Base-by-base conservation (phyloP, 2,113 vertebrate genomes). In the Megalops atlanticus region DNA sequence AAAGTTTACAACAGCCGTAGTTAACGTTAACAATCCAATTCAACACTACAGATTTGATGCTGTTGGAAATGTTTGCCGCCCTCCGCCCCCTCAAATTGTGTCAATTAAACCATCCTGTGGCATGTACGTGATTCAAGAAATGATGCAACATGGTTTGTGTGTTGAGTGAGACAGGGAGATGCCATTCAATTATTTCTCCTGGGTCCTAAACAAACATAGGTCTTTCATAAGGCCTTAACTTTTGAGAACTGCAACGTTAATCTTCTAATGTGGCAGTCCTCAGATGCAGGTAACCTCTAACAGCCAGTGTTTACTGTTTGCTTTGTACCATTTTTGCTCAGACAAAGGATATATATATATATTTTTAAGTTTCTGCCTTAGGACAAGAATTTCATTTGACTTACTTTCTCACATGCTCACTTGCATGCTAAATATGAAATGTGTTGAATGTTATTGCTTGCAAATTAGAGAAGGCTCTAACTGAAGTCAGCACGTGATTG, bases 171-270 rank as follows among this genome's bases (percentile, higher is more conserved):
- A 77, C 64, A 72, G 18, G 41, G 41, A 69, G 58, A 52, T 36
- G 72, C 15, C 38, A 33, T 45, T 77, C 33, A 81, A 18, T 15
- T 38, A 27, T 77, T 76, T 77, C 80, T 72, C 33, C 80, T 82
- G 80, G 80, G 80, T 82, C 80, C 74, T 81, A 81, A 77, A 76
- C 54, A 76, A 52, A 71, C 68, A 71, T 49, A 31, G 27, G n/a
- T 52, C 12, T 27, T 33, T 36, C 33, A 27, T 14, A 74, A 80
- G 36, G 36, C n/a, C 4, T 27, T 2, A 41, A 21, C 52, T 18
- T 70, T 38, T 31, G 0, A 33, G 49, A 24, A 31, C n/a, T 27
- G 1, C 54, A 77, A 40, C 27, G 58, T 12, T n/a, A n/a, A n/a
- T n/a, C n/a, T 18, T 74, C 38, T 18, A 18, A 54, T 52, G 45